phyloP scores from a whole-genome alignment of 35 echinoderm and acorn worm species.

The Ophiothrix spiculata region DNA sequence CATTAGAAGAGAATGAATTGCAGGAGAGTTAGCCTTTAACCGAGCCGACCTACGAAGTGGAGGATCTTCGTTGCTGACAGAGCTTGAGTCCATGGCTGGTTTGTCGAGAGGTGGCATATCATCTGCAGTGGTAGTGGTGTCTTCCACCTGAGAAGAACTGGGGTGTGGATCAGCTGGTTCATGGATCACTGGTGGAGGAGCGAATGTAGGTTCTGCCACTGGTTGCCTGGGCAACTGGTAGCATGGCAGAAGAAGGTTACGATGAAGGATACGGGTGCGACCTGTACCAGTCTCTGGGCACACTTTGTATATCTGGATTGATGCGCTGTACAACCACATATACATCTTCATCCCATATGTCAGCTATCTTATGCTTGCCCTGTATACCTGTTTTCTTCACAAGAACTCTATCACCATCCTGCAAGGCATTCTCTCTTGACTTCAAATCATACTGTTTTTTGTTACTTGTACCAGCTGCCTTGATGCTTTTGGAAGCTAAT shows the following conservation, averaged over 20 bases:
- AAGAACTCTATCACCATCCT: not conserved
- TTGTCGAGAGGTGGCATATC: no score
- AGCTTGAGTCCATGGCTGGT: no score
- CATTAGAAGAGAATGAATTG: no score
- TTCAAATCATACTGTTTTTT: constrained; percentile 12
- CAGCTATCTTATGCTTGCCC: constrained; percentile 22
- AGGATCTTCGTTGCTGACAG: no score
- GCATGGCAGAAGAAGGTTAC: not conserved
- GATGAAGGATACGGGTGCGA: not conserved
- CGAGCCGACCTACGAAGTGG: no score
- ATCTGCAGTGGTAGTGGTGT: no score
- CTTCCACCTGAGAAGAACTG: no score
- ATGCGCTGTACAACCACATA: constrained; percentile 1
- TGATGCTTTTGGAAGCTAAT: not conserved
- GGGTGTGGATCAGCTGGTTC: no score
- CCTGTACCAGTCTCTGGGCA: not conserved
- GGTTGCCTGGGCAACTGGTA: not conserved
- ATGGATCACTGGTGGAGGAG: no score
- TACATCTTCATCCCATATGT: not conserved
- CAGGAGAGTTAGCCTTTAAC: no score
- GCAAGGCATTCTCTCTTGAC: not conserved
- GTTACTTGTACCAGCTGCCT: not conserved
- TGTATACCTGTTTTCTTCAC: not conserved
- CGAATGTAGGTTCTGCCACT: no score
- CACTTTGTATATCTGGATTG: not conserved